Evolutionary conservation across 2,888 invertebrate species (phyloP).

Genomic region (Disparrhopalites patrizii): DNA sequence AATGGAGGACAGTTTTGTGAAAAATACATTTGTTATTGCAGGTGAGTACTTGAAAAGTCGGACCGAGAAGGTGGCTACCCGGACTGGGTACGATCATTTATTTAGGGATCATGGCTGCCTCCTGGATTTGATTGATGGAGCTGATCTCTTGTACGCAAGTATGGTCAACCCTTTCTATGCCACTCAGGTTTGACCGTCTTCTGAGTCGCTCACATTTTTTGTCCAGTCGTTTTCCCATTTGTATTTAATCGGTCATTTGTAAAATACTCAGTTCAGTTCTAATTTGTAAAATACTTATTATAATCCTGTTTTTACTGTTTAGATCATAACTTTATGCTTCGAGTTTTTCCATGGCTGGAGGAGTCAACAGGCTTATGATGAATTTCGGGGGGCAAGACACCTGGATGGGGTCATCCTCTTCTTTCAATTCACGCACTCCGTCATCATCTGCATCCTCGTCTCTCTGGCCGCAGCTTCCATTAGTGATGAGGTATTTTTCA

Average conservation of each 20-base stretch:
- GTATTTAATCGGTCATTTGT: no score
- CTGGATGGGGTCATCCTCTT: slow-evolving; percentile 32
- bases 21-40: no score
- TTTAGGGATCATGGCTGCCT: slow-evolving; percentile 41
- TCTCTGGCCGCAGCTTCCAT: slow-evolving; percentile 28
- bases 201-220: no score
- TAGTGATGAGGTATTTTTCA: slow-evolving; percentile 37
- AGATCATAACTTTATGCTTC: slow-evolving; percentile 38
- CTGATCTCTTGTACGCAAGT: slow-evolving; percentile 37
- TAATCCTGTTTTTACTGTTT: no score
- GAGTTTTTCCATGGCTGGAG: slow-evolving; percentile 39
- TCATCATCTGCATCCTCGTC: slow-evolving; percentile 23
- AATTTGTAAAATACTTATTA: background rate
- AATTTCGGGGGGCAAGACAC: slow-evolving; percentile 27
- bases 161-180: slow-evolving; percentile 41
- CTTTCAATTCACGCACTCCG: slow-evolving; percentile 27
- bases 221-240: no score
- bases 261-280: background rate
- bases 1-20: no score
- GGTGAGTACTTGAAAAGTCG: slow-evolving; percentile 31
- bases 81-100: slow-evolving; percentile 40
- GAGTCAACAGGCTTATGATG: slow-evolving; percentile 17
- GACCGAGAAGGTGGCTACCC: slow-evolving; percentile 31
- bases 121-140: slow-evolving; percentile 39
- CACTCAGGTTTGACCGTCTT: slow-evolving; percentile 24